These are phyloP conservation scores for Eolophus roseicapilla DNA, from an alignment of 2,113 vertebrate species.

Conservation along the genomic window DNA sequence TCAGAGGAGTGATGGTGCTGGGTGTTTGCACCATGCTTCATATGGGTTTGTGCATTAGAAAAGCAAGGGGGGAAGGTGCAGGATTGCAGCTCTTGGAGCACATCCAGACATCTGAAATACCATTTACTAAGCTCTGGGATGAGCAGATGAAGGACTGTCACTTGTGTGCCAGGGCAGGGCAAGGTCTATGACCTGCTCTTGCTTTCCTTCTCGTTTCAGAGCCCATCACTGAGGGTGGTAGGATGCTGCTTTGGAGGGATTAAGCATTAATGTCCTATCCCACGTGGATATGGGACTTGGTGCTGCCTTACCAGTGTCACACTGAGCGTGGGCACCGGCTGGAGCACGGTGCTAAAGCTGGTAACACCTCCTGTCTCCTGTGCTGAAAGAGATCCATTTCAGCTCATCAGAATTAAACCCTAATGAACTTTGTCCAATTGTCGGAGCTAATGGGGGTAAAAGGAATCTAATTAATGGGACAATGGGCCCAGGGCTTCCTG, in stretches of 20 bases:
- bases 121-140: not conserved
- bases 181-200: not conserved
- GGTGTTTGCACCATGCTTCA: not conserved
- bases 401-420: slow-evolving; percentile 36
- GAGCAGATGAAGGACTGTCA: not conserved
- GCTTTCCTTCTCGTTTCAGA: not conserved
- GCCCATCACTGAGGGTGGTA: not conserved
- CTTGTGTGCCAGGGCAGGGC: not conserved
- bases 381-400: not conserved
- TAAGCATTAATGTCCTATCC: not conserved
- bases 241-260: not conserved
- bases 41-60: not conserved
- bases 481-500: slow-evolving; percentile 27
- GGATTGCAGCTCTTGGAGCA: not conserved
- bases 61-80: not conserved
- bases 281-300: not conserved
- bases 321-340: rapidly evolving
- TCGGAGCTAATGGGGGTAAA: slow-evolving; percentile 45
- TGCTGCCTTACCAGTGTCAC: not conserved
- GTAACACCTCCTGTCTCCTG: not conserved
- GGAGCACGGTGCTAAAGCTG: not conserved
- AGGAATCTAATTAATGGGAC: slow-evolving; percentile 69
- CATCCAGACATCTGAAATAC: not conserved
- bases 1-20: rapidly evolving
- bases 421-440: slow-evolving; percentile 42